A percentile compares a stretch with the other conserved stretches of the same genome.
phyloP scores from a whole-genome alignment of 2,797 vertebrate species.

The Leontopithecus rosalia region DNA sequence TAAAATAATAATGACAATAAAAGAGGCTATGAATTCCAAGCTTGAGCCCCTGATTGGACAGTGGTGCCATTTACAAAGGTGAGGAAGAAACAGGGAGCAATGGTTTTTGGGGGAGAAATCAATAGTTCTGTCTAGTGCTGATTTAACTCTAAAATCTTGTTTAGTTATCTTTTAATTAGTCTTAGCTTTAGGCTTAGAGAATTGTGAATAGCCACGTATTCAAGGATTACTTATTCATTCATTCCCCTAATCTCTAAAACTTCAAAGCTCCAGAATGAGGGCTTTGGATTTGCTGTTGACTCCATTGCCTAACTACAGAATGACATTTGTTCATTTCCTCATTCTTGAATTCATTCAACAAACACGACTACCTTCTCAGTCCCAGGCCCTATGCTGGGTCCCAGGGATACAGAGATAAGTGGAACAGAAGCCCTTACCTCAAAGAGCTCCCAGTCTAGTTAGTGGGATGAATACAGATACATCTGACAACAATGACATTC shows the following conservation, averaged over 20 bases:
- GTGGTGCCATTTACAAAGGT: not conserved
- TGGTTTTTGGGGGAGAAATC: conserved; percentile 5
- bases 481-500: not conserved
- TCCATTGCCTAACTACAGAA: not conserved
- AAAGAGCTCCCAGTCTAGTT: not conserved
- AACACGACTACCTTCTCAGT: not conserved
- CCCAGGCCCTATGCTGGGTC: not conserved
- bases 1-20: not conserved
- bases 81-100: conserved; percentile 3
- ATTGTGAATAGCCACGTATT: conserved; percentile 37
- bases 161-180: conserved; percentile 65
- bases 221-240: not conserved
- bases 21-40: not conserved
- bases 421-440: not conserved
- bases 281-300: not conserved
- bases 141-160: conserved; percentile 30
- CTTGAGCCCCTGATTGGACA: not conserved
- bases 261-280: not conserved
- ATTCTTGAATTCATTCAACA: not conserved
- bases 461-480: not conserved
- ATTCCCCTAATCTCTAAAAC: not conserved
- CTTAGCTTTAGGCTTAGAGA: conserved; percentile 42
- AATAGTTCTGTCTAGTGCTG: conserved; percentile 41
- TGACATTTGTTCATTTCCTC: not conserved
- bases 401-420: not conserved